A percentile compares a stretch with the other conserved stretches of the same genome.
Evolutionary conservation across 1,140 invertebrate species (phyloP).

Genomic region (Lucilia cuprina): DNA sequence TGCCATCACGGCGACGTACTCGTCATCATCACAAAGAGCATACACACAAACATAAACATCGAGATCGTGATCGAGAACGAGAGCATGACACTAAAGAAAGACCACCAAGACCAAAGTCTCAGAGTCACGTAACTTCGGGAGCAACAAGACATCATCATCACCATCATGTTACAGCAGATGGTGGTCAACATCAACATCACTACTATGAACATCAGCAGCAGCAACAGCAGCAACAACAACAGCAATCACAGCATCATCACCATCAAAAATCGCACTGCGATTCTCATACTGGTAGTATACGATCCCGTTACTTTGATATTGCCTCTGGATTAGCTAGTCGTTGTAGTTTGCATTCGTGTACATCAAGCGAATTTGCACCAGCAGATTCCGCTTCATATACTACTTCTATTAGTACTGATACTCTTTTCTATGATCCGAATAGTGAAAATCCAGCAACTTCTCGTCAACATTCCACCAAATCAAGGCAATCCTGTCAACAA

Average conservation of each 20-base stretch:
- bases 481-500: constrained; percentile 59
- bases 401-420: constrained; percentile 83
- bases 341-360: constrained; percentile 81
- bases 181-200: constrained; percentile 43
- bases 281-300: constrained; percentile 51
- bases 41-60: constrained; percentile 66
- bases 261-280: constrained; percentile 38
- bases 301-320: constrained; percentile 65
- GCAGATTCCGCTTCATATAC: constrained; percentile 79
- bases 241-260: constrained; percentile 29
- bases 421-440: constrained; percentile 79
- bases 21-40: constrained; percentile 69
- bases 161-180: constrained; percentile 5
- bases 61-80: constrained; percentile 59
- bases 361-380: constrained; percentile 74
- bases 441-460: constrained; percentile 56
- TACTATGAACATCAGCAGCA: constrained; percentile 46
- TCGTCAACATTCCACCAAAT: constrained; percentile 60
- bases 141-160: constrained; percentile 39
- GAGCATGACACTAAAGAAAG: constrained; percentile 56
- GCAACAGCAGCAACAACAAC: constrained; percentile 41
- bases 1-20: constrained; percentile 73
- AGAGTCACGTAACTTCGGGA: constrained; percentile 61
- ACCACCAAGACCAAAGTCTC: constrained; percentile 58
- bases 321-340: constrained; percentile 74